A percentile compares a stretch with the other conserved stretches of the same genome.
Evolutionary conservation across 92 coral and sea anemone species (phyloP).

Genomic region (Epizoanthus illoricatus): DNA sequence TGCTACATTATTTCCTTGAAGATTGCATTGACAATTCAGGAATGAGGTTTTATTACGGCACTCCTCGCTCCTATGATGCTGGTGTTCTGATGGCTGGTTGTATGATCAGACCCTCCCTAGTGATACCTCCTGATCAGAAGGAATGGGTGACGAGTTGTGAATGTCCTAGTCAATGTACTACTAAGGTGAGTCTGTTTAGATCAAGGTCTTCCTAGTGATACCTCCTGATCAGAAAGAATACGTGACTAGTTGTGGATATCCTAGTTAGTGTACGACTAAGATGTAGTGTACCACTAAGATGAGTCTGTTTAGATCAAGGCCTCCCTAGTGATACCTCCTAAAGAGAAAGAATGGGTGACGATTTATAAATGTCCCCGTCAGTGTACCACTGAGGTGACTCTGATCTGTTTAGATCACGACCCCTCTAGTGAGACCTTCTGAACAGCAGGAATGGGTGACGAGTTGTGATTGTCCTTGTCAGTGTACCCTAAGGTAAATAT

Average conservation of each 20-base stretch:
- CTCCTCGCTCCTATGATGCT: constrained; percentile 21
- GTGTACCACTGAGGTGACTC: not conserved
- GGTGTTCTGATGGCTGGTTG: constrained; percentile 32
- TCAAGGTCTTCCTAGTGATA: not conserved
- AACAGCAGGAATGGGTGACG: constrained; percentile 7
- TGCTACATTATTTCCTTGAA: not conserved
- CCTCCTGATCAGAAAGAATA: constrained; percentile 12
- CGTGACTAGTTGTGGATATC: not conserved
- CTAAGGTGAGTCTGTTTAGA: not conserved
- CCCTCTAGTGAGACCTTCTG: not conserved
- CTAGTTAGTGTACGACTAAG: constrained; percentile 19
- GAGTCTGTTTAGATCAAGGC: not conserved
- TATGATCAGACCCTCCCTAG: constrained; percentile 7
- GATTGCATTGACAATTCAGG: constrained; percentile 29
- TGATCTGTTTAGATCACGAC: not conserved
- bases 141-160: constrained; percentile 12
- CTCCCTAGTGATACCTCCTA: constrained; percentile 14
- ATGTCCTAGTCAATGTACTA: constrained; percentile 3
- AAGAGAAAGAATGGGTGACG: not conserved
- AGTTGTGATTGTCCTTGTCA: constrained; percentile 9
- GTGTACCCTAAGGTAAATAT: constrained; percentile 5
- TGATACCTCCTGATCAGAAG: constrained; percentile 22
- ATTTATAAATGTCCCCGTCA: not conserved
- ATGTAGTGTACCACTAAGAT: no score
- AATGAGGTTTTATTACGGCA: constrained; percentile 31